Evolutionary conservation across 2,888 invertebrate species (phyloP), one percentile per base, ranked within the genome.

Genomic region (Cosmia pyralina): DNA sequence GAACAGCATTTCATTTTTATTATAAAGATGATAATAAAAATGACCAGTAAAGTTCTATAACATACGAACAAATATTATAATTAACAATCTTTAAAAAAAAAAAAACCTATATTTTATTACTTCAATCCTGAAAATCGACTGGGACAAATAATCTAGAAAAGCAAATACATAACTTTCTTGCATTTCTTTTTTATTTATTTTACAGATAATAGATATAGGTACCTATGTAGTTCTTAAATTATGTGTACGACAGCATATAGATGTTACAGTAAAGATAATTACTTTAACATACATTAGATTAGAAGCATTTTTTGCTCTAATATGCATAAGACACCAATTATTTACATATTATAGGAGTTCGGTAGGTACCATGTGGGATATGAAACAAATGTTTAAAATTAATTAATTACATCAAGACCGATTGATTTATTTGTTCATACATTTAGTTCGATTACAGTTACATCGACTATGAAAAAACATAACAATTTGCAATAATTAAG

Each of bases 141-240:
- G n/a, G 28, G n/a, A 53, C n/a, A 53, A 17, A 53, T 34, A 55
- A 46, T 57, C 11, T 70, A 69, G 17, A 71, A 71, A 69, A 69
- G 8, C 15, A 48, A 71, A 57, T 41, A 55, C 38, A 22, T 22
- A 44, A 44, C 10, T 59, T 63, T 64, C 22, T 28, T 57, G 28
- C 6, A 52, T 75, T 70, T 22, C 48, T 79, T 38, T 44, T 74
- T 34, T 53, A 57, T 67, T 86, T 85, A 86, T 86, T 85, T 81
- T 82, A 86, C 84, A 84, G 62, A 77, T 77, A 84, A 62, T 69
- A 79, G 57, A 69, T 50, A 72, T 63, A 48, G 34, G 38, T 28
- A 28, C 28, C 28, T 28, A 28, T 28, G 48, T 84, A 85, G 69
- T 79, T 83, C 83, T 87, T 84, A 88, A 79, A 81, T 79, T 59